These are phyloP conservation scores for Camponotus floridanus DNA, from an alignment of 1,140 invertebrate genomes.

Conservation along the genomic window DNA sequence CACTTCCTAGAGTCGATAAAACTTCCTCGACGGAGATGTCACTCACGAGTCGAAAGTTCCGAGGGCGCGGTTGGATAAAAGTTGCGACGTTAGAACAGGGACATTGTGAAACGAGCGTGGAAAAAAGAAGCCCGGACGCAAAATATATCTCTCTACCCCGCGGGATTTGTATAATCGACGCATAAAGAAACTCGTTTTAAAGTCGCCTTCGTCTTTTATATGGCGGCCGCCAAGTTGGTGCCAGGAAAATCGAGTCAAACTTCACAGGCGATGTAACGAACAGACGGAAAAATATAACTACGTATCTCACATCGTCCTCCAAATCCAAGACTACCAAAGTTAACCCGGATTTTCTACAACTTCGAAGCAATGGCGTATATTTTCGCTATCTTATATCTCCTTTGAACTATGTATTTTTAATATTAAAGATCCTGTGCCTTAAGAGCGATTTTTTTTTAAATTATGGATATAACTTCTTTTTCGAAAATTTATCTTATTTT, in stretches of 20 bases:
- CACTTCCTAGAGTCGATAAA: constrained; percentile 51
- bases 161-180: constrained; percentile 55
- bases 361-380: background rate
- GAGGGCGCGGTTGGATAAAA: constrained; percentile 23
- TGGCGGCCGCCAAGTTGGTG: background rate
- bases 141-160: constrained; percentile 29
- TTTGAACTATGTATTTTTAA: background rate
- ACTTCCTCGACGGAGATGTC: constrained; percentile 50
- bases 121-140: constrained; percentile 6
- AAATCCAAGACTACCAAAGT: background rate
- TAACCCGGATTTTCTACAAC: constrained; percentile 19
- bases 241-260: constrained; percentile 41
- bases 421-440: background rate
- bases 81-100: constrained; percentile 41
- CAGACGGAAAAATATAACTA: constrained; percentile 43
- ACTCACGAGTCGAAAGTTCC: constrained; percentile 44
- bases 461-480: no score
- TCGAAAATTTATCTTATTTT: background rate
- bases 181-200: constrained; percentile 59
- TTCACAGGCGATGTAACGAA: constrained; percentile 30
- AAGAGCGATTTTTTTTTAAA: background rate
- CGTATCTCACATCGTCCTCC: background rate
- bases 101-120: background rate
- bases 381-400: background rate
- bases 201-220: constrained; percentile 40